Evolutionary conservation across 2,888 invertebrate genomes (phyloP).

Genomic region (Thereva nobilitata): DNA sequence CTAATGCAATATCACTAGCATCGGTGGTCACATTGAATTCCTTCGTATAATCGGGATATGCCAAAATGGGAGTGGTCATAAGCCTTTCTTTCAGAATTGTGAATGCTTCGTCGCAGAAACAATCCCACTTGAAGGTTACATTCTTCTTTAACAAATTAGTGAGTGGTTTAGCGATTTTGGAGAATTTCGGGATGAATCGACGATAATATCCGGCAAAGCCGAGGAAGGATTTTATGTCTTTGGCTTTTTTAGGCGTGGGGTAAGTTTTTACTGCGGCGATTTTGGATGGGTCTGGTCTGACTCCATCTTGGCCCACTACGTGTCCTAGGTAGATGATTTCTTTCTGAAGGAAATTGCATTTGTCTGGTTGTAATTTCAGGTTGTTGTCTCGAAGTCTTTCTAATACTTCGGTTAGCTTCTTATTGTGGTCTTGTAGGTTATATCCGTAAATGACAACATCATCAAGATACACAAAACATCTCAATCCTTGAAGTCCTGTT

Average conservation of each 20-base stretch:
- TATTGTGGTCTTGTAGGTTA: too few species aligned
- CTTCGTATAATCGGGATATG: neutral
- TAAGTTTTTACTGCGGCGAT: slow-evolving; percentile 38
- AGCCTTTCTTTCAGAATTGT: neutral
- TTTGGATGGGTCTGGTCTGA: slow-evolving; percentile 47
- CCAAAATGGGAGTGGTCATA: neutral
- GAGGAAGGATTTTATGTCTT: slow-evolving; percentile 40
- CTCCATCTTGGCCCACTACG: slow-evolving; percentile 46
- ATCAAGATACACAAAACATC: too few species aligned
- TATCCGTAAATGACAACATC: too few species aligned
- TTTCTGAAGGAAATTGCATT: slow-evolving; percentile 45
- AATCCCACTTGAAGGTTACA: neutral
- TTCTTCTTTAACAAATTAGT: slow-evolving; percentile 3
- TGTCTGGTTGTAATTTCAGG: slow-evolving; percentile 46
- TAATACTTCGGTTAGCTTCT: too few species aligned
- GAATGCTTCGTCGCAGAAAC: slow-evolving; percentile 41
- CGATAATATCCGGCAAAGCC: too few species aligned
- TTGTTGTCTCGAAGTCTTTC: slow-evolving; percentile 18
- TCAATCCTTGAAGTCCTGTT: too few species aligned
- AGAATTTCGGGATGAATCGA: neutral
- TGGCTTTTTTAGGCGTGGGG: slow-evolving; percentile 41
- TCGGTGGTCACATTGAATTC: slow-evolving; percentile 47
- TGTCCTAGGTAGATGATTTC: slow-evolving; percentile 45
- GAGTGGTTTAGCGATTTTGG: slow-evolving; percentile 1
- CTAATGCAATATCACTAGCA: slow-evolving; percentile 42